These are phyloP conservation scores for Pterocles gutturalis DNA, from an alignment of 2,113 vertebrate genomes.

Conservation along the genomic window DNA sequence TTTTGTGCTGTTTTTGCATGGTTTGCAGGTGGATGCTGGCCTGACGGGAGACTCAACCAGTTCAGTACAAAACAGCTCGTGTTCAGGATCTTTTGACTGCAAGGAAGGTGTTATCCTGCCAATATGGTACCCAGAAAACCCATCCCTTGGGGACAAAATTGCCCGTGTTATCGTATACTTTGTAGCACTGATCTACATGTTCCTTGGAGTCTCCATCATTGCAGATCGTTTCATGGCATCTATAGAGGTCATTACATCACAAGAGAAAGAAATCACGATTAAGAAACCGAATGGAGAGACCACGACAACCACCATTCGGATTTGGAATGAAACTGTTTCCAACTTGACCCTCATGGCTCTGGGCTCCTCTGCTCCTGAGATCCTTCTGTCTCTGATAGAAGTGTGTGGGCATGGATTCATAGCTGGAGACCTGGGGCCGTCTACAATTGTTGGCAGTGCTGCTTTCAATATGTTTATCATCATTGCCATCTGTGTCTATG, in stretches of 20 bases:
- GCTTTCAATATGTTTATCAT: slow-evolving; percentile 99
- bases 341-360: slow-evolving; percentile 98
- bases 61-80: slow-evolving; percentile 86
- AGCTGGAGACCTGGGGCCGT: slow-evolving; percentile 92
- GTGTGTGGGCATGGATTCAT: slow-evolving; percentile 93
- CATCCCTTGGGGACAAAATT: slow-evolving; percentile 98
- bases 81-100: slow-evolving; percentile 88
- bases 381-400: slow-evolving; percentile 96
- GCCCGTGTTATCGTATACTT: slow-evolving; percentile 99
- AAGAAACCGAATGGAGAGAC: slow-evolving; percentile 97
- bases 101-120: slow-evolving; percentile 94
- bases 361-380: slow-evolving; percentile 96
- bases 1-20: slow-evolving; percentile 85
- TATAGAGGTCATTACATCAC: slow-evolving; percentile 98
- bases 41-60: slow-evolving; percentile 81
- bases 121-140: slow-evolving; percentile 99
- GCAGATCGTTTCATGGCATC: slow-evolving; percentile 99
- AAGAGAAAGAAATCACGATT: slow-evolving; percentile 94
- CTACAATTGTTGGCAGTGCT: slow-evolving; percentile 96
- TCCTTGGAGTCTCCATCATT: slow-evolving; percentile 97
- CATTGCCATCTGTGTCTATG: slow-evolving; percentile 94
- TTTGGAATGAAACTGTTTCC: slow-evolving; percentile 99
- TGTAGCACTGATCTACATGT: slow-evolving; percentile 99
- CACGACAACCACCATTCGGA: slow-evolving; percentile 90
- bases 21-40: slow-evolving; percentile 88